A percentile compares a stretch with the other conserved stretches of the same genome.
Evolutionary conservation across 2,113 vertebrate genomes (phyloP).

Genomic region (Eira barbara): DNA sequence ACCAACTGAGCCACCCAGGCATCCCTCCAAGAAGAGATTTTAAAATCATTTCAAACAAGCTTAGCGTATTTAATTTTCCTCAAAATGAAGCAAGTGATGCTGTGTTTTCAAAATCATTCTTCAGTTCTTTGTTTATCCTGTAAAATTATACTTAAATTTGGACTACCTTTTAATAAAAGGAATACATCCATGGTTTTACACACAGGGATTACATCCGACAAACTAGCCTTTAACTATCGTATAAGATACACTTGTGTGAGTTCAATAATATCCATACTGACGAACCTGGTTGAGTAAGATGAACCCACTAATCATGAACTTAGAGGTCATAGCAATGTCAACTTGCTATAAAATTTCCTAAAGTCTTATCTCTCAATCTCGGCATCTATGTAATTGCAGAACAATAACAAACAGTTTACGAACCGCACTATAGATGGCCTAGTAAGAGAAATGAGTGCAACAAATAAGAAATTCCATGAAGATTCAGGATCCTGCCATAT

Average conservation of each 20-base stretch:
- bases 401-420: not conserved
- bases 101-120: not conserved
- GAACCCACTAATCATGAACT: not conserved
- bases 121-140: slow-evolving; percentile 4
- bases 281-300: not conserved
- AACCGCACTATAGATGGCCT: not conserved
- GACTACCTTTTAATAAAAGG: slow-evolving; percentile 9
- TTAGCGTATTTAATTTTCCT: not conserved
- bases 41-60: slow-evolving; percentile 1
- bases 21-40: slow-evolving; percentile 36
- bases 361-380: not conserved
- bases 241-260: not conserved
- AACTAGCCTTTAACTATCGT: not conserved
- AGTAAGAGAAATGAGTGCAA: not conserved
- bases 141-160: not conserved
- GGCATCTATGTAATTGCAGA: not conserved
- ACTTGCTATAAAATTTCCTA: not conserved
- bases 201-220: not conserved
- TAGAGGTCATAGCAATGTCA: not conserved
- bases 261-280: not conserved
- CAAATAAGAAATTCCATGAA: not conserved
- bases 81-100: not conserved
- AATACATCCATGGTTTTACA: not conserved
- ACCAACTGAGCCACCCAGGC: too few species aligned
- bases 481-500: not conserved